Conservation (phyloP, 2,888 invertebrate genomes). For the Brassicogethes aeneus region DNA sequence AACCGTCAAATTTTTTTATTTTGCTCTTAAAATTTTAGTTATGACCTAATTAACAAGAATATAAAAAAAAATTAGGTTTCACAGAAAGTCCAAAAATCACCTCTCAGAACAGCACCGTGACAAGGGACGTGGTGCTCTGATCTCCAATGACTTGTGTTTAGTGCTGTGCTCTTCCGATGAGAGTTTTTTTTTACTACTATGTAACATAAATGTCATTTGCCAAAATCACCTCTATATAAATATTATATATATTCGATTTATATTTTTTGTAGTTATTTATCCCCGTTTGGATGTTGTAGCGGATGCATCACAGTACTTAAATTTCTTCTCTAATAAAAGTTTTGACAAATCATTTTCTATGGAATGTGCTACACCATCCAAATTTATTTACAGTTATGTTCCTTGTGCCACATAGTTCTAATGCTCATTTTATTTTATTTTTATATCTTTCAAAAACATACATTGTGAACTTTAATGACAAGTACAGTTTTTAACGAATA, state of each 20-base stretch:
- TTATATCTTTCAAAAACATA: too few relatives aligned
- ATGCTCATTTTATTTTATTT: constrained; percentile 17
- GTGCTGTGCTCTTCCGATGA: constrained; percentile 26
- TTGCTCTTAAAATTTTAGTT: too few relatives aligned
- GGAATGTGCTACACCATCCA: constrained; percentile 18
- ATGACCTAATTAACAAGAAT: too few relatives aligned
- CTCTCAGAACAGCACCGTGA: too few relatives aligned
- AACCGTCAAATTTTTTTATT: too few relatives aligned
- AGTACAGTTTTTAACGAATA: too few relatives aligned
- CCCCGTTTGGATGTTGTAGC: constrained; percentile 8
- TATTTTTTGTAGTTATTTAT: constrained; percentile 27
- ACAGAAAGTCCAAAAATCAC: too few relatives aligned
- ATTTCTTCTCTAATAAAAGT: too few relatives aligned
- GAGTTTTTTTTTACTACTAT: constrained; percentile 37
- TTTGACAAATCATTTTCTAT: too few relatives aligned
- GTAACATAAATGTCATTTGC: constrained; percentile 45
- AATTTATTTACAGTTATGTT: constrained; percentile 23
- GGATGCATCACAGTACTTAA: constrained; percentile 20
- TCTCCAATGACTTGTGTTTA: constrained; percentile 31
- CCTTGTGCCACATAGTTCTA: constrained; percentile 33
- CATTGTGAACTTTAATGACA: too few relatives aligned
- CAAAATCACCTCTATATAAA: constrained; percentile 38
- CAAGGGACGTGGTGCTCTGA: too few relatives aligned
- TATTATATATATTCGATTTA: constrained; percentile 21
- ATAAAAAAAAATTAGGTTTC: too few relatives aligned